phyloP scores from a whole-genome alignment of 2,797 vertebrate genomes.

The Tokudaia muenninki region DNA sequence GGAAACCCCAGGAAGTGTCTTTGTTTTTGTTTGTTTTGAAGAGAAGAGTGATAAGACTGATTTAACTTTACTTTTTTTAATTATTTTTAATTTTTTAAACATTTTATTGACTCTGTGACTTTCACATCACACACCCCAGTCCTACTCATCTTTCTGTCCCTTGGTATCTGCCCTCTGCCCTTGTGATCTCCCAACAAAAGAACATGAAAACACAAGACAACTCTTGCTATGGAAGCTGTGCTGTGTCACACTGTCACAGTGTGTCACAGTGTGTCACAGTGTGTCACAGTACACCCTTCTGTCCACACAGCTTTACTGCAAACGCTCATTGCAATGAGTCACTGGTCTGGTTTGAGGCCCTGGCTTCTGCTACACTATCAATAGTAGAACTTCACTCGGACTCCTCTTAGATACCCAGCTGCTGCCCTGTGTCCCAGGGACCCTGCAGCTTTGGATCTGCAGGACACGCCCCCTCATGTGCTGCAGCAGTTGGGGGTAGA shows the following conservation, averaged over 20 bases:
- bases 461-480: too few relatives aligned
- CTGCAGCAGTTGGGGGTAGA: background rate
- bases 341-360: background rate
- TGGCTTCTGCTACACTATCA: background rate
- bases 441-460: background rate
- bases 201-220: too few relatives aligned
- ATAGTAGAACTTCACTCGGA: background rate
- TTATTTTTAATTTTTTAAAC: background rate
- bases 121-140: background rate
- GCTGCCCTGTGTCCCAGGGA: background rate
- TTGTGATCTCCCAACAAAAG: background rate
- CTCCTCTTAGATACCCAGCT: background rate
- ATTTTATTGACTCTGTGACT: background rate
- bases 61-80: background rate
- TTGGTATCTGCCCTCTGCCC: background rate
- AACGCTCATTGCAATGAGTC: background rate
- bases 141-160: too few relatives aligned
- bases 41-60: background rate
- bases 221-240: background rate
- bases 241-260: too few relatives aligned
- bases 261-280: background rate
- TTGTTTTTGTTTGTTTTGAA: background rate
- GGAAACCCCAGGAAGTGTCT: background rate
- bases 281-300: background rate
- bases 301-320: background rate